Evolutionary conservation across 2,888 invertebrate species (phyloP), one percentile per base, ranked within the genome.

Genomic region (Erpobdella octoculata): DNA sequence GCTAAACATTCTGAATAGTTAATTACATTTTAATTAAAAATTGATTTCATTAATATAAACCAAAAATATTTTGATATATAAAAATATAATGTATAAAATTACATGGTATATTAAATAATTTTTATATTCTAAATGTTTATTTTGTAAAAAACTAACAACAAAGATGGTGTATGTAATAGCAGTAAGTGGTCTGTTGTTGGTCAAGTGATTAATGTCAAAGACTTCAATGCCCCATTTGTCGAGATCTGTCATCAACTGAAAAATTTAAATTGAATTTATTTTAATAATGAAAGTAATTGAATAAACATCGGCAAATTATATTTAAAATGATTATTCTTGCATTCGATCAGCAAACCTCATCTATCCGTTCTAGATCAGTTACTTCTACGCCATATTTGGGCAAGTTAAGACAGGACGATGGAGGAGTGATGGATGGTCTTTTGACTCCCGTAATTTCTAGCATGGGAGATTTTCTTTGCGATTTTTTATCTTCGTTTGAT

Each of bases 141-240:
- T n/a, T n/a, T n/a, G n/a, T 15, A n/a, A n/a, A 41, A 41, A 41
- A 68, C 74, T 3, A 41, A 74, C 90, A 85, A 90, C 91, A 86
- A 97, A 93, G 78, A 94, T 91, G 78, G 92, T 89, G 85, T 93
- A 98, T 70, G 93, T 93, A 77, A 97, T 90, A 80, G 92, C 91
- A 75, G 97, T 97, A 75, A 98, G 88, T 75, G 97, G 95, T 80
- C 93, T 89, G 80, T 90, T 90, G 83, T 89, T 90, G 78, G 95
- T 92, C 77, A 93, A 86, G 79, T 95, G 93, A 78, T 91, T 89
- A 83, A 98, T 90, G 85, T 91, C 91, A 88, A 98, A 98, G 81
- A 97, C 91, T 85, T 98, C 95, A 77, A 96, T 89, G 77, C 97
- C 97, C 97, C 97, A 98, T 81, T 89, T 90, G 84, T 96, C 92